phyloP scores from a whole-genome alignment of 2,797 vertebrate genomes.

The Chromis chromis region DNA sequence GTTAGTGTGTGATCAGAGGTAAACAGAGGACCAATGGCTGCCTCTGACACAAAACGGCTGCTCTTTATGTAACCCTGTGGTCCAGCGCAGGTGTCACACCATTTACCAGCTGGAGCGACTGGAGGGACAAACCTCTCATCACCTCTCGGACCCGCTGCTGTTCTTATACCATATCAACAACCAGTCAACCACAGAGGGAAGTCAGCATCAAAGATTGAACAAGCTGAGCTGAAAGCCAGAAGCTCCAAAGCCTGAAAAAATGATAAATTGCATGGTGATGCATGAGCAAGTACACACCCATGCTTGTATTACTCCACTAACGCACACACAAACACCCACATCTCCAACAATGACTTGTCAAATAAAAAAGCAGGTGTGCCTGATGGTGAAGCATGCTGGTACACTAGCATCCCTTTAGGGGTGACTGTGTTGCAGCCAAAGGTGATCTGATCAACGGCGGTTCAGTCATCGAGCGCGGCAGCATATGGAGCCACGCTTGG shows the following conservation, averaged over 20 bases:
- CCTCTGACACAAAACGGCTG: slow-evolving; percentile 28
- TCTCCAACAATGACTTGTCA: slow-evolving; percentile 26
- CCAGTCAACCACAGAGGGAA: slow-evolving; percentile 55
- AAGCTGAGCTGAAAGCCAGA: slow-evolving; percentile 46
- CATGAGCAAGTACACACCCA: slow-evolving; percentile 31
- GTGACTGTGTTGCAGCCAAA: slow-evolving; percentile 35
- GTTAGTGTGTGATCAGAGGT: slow-evolving; percentile 36
- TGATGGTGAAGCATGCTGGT: slow-evolving; percentile 14
- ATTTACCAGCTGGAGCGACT: slow-evolving; percentile 46
- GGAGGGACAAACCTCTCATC: slow-evolving; percentile 18
- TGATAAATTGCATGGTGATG: slow-evolving; percentile 42
- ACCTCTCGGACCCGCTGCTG: slow-evolving; percentile 7
- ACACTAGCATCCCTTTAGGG: slow-evolving; percentile 27
- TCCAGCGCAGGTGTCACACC: slow-evolving; percentile 54
- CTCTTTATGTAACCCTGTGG: slow-evolving; percentile 45
- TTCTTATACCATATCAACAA: slow-evolving; percentile 44
- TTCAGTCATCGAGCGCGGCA: slow-evolving; percentile 39
- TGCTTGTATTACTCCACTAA: neutral
- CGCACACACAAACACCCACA: slow-evolving; percentile 15
- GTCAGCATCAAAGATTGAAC: slow-evolving; percentile 49
- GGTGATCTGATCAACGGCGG: slow-evolving; percentile 39
- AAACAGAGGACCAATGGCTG: slow-evolving; percentile 34
- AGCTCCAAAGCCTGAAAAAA: slow-evolving; percentile 18
- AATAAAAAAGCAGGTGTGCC: slow-evolving; percentile 17
- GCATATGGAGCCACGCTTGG: slow-evolving; percentile 61